These are phyloP conservation scores for Galemys pyrenaicus DNA, from an alignment of 2,113 vertebrate genomes.

Conservation along the genomic window DNA sequence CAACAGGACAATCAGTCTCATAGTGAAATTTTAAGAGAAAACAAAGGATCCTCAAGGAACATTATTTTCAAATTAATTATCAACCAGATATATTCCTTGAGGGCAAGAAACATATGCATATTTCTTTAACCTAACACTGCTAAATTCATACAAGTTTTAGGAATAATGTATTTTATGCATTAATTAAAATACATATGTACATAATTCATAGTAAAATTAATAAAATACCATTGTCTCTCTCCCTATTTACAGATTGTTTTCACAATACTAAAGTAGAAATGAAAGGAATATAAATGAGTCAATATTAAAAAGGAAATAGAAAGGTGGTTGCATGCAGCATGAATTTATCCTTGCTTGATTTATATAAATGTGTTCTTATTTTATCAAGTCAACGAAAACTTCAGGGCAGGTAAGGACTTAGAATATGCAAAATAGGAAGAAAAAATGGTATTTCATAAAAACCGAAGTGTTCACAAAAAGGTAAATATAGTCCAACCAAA, in stretches of 20 bases:
- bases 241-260: neutral
- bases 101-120: neutral
- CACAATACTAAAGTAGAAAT: neutral
- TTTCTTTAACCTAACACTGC: neutral
- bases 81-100: neutral
- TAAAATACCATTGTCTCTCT: neutral
- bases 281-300: neutral
- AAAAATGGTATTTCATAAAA: conserved; percentile 12
- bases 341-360: neutral
- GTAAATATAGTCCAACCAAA: neutral
- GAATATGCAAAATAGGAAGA: neutral
- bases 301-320: neutral
- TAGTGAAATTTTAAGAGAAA: neutral
- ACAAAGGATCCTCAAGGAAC: neutral
- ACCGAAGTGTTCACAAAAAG: neutral
- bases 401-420: neutral
- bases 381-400: neutral
- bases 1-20: neutral
- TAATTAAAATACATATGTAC: neutral
- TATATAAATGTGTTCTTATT: neutral
- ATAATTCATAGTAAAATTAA: conserved; percentile 8
- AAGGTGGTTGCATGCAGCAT: neutral
- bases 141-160: neutral
- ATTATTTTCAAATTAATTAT: conserved; percentile 44
- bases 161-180: neutral